Base-by-base conservation (phyloP, 2,797 vertebrate genomes). In the Chelon labrosus region DNA sequence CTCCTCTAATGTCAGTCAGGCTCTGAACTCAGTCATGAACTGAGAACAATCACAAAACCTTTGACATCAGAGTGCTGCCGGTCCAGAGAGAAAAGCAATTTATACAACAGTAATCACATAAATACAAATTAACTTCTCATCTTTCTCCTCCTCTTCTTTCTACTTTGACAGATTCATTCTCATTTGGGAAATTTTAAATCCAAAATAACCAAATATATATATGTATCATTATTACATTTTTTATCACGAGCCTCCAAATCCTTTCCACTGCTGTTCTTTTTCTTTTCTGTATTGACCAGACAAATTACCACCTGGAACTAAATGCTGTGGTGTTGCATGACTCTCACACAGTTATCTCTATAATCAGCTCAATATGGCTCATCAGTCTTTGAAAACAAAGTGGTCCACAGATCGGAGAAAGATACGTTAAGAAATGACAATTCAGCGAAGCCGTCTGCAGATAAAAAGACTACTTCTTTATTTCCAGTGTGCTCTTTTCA, bases 321-420 rank as follows among this genome's bases (percentile, higher is more conserved):
- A 62, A 75, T 65, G 63, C 74, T 75, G 39, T 3, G 65, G 65
- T 41, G 59, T 77, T 88, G 87, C 78, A 58, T 92, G 90, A 90
- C 84, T 89, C 37, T 69, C 80, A 76, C 71, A 67, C 84, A 77
- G 86, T 87, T 90, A 75, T 88, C 76, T 90, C 53, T 70, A 69
- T 82, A 87, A 90, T 92, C 82, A 81, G 79, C 77, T 79, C 84
- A 91, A 75, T 73, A 79, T 84, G 85, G 77, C 65, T 87, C 66
- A 81, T 89, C 75, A 64, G 67, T 73, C 67, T 80, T 55, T 69
- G 79, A 64, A 79, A 63, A 68, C 80, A 80, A 79, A 83, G 66
- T 73, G 59, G 68, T 57, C 67, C 13, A 5, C 38, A 62, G 54
- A 72, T 27, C 13, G 8, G 53, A 73, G 61, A 42, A 53, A 85